Base-by-base conservation (phyloP, 2,888 invertebrate species). In the Herminia tarsipennalis region DNA sequence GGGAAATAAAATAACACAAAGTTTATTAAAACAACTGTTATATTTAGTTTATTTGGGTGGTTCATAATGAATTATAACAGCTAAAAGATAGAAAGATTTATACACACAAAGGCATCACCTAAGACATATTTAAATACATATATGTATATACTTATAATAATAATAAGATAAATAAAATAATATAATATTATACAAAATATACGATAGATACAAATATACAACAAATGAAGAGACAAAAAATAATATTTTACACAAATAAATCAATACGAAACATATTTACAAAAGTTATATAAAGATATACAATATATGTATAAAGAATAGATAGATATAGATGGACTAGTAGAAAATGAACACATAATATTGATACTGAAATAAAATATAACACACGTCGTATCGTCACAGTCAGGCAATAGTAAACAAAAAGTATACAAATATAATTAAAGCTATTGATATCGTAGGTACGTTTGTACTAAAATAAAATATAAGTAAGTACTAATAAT, bases 211-310 rank as follows among this genome's bases (percentile, higher is more conserved):
- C 70, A 25, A 54, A 67, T 56, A 65, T 50, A 55, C 45, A 69
- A 74, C 12, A 66, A 75, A 64, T 41, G 76, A 84, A 88, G 84
- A 79, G 81, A 79, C 75, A 76, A 87, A 81, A 70, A 87, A 86
- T 39, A 88, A 86, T 73, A 70, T 78, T 76, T 78, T 87, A 88
- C 86, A 69, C 75, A 88, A 56, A 88, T 86, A 88, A 45, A 56
- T 68, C 53, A 48, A 83, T 86, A 86, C 33, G 83, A 86, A 88
- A 77, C 58, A 76, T 88, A 89, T 89, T 87, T 89, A 89, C 88
- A 88, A 88, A 83, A 88, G 88, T 48, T 47, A 73, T 70, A 72
- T 56, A 50, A 61, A 55, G 28, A 37, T 37, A 56, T 42, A 59
- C 50, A 40, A 17, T 18, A 32, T n/a, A 34, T 9, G 21, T 42